Conservation (phyloP, 1,140 invertebrate genomes). For the Hyposmocoma kahamanoa region DNA sequence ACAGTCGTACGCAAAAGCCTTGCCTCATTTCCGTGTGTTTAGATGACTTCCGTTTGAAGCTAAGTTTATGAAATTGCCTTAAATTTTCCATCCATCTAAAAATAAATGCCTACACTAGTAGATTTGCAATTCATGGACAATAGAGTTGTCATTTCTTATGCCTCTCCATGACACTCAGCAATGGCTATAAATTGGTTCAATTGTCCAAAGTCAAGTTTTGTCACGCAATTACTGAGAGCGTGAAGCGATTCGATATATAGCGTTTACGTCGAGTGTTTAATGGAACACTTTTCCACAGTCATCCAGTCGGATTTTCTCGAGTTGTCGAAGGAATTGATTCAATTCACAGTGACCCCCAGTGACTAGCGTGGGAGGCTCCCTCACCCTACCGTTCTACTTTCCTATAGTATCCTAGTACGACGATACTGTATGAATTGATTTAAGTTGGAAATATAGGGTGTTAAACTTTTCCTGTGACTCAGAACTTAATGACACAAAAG, state of each 20-base stretch:
- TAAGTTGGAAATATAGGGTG: background rate
- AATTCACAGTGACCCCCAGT: constrained; percentile 40
- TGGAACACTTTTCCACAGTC: constrained; percentile 11
- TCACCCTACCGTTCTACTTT: background rate
- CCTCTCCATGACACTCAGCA: no score
- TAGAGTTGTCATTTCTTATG: no score
- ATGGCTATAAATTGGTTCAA: constrained; percentile 5
- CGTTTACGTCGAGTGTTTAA: constrained; percentile 1
- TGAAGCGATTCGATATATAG: background rate
- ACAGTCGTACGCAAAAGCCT: background rate
- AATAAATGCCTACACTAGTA: background rate
- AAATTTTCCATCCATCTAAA: background rate
- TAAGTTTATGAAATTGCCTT: background rate
- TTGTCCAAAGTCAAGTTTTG: constrained; percentile 1
- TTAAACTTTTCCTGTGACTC: background rate
- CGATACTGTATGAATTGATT: background rate
- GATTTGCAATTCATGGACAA: background rate
- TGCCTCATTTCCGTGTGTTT: background rate
- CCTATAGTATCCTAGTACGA: background rate
- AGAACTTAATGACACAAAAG: background rate
- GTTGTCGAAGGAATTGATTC: constrained; percentile 47
- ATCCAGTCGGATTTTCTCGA: constrained; percentile 39
- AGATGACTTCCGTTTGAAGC: background rate
- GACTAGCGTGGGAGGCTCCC: constrained; percentile 19
- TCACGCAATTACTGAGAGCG: background rate